Conservation (phyloP, 2,888 invertebrate species). For the Hyppa rectilinea region DNA sequence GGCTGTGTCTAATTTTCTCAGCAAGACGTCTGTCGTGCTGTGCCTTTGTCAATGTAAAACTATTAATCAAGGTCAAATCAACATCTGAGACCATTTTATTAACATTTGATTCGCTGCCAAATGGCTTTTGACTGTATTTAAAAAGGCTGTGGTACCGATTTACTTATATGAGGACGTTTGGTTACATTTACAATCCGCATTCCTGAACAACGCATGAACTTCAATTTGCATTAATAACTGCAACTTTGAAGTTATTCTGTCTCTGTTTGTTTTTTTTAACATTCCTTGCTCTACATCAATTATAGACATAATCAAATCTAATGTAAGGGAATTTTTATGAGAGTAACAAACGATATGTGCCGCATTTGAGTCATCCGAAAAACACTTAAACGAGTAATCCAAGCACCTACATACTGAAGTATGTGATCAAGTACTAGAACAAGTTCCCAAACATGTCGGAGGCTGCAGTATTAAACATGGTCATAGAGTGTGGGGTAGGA, state of each 20-base stretch:
- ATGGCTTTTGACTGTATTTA: constrained; percentile 48
- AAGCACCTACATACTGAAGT: constrained; percentile 68
- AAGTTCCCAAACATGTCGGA: constrained; percentile 79
- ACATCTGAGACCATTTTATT: constrained; percentile 74
- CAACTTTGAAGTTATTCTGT: constrained; percentile 38
- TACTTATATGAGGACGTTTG: constrained; percentile 37
- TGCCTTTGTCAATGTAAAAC: constrained; percentile 81
- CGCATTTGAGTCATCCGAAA: constrained; percentile 61
- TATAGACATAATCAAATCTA: constrained; percentile 32
- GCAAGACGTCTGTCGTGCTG: constrained; percentile 83
- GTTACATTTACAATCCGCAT: constrained; percentile 51
- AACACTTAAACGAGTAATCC: constrained; percentile 72
- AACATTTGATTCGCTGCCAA: constrained; percentile 78
- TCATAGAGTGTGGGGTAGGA: constrained; percentile 77
- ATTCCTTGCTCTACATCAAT: constrained; percentile 10
- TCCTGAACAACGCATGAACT: constrained; percentile 43
- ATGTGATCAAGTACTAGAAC: constrained; percentile 73
- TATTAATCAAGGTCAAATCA: constrained; percentile 88
- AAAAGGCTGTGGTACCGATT: constrained; percentile 41
- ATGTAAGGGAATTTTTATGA: constrained; percentile 9
- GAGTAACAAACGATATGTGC: constrained; percentile 10
- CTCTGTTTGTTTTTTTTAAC: constrained; percentile 12
- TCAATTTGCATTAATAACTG: constrained; percentile 55
- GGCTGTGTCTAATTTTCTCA: constrained; percentile 83
- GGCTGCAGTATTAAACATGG: constrained; percentile 78